Conservation (phyloP, 2,888 invertebrate genomes). For the Glaucopsyche alexis region DNA sequence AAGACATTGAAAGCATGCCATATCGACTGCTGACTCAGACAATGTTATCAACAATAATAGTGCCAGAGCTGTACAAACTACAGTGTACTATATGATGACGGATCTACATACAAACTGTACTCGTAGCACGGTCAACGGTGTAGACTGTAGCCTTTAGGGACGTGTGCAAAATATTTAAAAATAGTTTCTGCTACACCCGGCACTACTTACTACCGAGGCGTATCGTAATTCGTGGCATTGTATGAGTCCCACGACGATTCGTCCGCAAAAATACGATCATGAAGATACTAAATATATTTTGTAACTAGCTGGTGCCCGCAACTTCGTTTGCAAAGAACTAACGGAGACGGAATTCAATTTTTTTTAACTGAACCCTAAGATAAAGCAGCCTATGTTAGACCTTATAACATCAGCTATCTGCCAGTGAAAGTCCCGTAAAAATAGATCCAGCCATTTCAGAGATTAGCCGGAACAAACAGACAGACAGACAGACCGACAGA, state of each 20-base stretch:
- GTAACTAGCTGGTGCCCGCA: too few species aligned
- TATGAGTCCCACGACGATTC: background rate
- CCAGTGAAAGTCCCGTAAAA: too few species aligned
- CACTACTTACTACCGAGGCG: background rate
- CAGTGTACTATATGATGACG: background rate
- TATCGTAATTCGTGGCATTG: background rate
- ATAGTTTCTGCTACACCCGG: background rate
- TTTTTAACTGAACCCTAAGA: too few species aligned
- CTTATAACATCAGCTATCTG: too few species aligned
- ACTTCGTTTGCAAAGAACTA: too few species aligned
- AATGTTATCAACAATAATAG: background rate
- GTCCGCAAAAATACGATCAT: background rate
- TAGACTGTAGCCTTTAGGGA: background rate
- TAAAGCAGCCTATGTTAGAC: too few species aligned
- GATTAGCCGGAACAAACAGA: too few species aligned
- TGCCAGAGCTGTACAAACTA: background rate
- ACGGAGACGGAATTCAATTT: too few species aligned
- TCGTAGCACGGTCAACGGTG: background rate
- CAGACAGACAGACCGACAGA: too few species aligned
- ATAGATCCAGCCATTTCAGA: too few species aligned
- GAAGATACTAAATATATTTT: background rate
- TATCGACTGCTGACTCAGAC: background rate
- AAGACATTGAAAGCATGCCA: conserved; percentile 6
- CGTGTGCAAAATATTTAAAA: conserved; percentile 19
- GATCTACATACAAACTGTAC: too few species aligned